Base-by-base conservation (phyloP, 1,140 invertebrate species). In the Aporrectodea caliginosa region DNA sequence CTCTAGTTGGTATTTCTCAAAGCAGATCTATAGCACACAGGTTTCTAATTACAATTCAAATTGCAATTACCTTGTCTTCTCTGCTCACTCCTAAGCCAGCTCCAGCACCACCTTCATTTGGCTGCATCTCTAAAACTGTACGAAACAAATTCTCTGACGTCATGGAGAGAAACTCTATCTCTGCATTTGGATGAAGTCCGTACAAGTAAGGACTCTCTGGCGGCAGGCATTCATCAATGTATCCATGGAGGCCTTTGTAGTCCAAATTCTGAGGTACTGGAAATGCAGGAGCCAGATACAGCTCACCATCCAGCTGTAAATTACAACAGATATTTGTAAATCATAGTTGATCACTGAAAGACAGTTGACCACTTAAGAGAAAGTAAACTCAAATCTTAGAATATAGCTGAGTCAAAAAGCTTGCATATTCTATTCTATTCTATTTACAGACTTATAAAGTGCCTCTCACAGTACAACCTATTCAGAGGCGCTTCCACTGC, bases 81-180 rank as follows among this genome's bases (percentile, higher is more conserved):
- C 95, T 90, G 0, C 95, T 96, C n/a, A 94, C 92, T 0, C 94
- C 94, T 77, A 93, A 91, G 1, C 93, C 94, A 1, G 93, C 94
- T 1, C 93, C 92, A 35, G 92, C 91, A 1, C 94, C 94, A 16
- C 93, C 92, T 85, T 97, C 95, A 83, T 95, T 90, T 0, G 97
- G 96, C 86, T 98, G 96, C 93, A 98, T 94, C 88, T 98, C 95
- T 87, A 98, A 96, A 34, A 98, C 94, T 0, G 95, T 97, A 82
- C 92, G 91, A 85, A 98, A 98, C 30, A 98, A 89, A 86, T 94
- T 95, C 84, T 97, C 95, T 0, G 95, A 95, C 0, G 93, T 94
- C 0, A 93, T 94, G 0, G 95, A 97, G 12, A 98, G 86, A 85
- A 98, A 97, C 16, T 96, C 96, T 71, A 98, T 97, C 89, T 98